phyloP scores from a whole-genome alignment of 1,140 invertebrate genomes.

The Dreissena polymorpha region DNA sequence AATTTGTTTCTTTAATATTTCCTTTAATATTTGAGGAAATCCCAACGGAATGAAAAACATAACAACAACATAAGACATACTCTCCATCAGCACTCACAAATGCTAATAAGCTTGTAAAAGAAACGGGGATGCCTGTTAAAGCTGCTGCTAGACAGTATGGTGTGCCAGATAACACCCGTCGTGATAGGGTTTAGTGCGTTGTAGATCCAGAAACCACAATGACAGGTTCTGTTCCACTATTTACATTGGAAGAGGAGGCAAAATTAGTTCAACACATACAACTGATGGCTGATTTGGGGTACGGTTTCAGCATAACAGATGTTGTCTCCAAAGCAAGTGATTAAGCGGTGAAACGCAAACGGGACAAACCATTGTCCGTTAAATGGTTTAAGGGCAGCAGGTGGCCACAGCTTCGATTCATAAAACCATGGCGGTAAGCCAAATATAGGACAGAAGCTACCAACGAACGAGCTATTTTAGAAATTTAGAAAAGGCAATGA shows the following conservation, averaged over 20 bases:
- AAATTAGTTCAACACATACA: background rate
- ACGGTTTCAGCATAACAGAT: slow-evolving; percentile 6
- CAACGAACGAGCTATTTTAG: too few relatives aligned
- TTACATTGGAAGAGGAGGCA: background rate
- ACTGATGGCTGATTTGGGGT: background rate
- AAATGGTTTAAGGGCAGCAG: too few relatives aligned
- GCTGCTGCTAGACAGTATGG: slow-evolving; percentile 5
- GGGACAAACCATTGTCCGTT: too few relatives aligned
- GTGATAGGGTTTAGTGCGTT: too few relatives aligned
- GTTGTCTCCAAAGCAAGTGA: slow-evolving; percentile 5
- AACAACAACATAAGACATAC: background rate
- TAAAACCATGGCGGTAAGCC: too few relatives aligned
- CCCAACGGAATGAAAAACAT: too few relatives aligned
- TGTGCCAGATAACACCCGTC: background rate
- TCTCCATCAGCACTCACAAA: slow-evolving; percentile 1
- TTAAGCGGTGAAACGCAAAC: background rate
- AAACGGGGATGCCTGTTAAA: slow-evolving; percentile 5
- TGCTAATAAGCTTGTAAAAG: background rate
- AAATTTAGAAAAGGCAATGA: too few relatives aligned
- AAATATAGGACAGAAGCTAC: too few relatives aligned
- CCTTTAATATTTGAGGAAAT: too few relatives aligned
- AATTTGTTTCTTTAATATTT: too few relatives aligned
- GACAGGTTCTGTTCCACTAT: slow-evolving; percentile 6
- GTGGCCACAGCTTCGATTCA: too few relatives aligned
- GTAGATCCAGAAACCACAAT: background rate